Percentiles rank a stretch among this genome's conserved stretches.
Conservation (phyloP, 1,140 invertebrate species). For the Pseudomyrmex sp. region DNA sequence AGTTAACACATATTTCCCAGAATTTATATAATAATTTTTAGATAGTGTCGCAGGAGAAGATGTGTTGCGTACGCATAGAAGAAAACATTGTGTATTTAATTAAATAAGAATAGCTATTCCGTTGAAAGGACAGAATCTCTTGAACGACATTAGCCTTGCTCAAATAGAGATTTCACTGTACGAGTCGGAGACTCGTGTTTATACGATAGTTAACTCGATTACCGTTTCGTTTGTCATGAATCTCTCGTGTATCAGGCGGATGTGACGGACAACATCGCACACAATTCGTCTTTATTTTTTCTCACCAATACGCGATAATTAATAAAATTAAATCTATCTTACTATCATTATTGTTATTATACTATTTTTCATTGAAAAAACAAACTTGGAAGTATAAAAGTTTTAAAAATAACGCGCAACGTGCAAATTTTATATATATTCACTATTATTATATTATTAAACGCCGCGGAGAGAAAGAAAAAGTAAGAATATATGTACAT, state of each 20-base stretch:
- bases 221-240: slow-evolving; percentile 7
- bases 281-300: background rate
- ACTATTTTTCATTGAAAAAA: background rate
- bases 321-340: background rate
- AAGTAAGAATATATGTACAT: no score
- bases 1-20: background rate
- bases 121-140: slow-evolving; percentile 5
- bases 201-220: slow-evolving; percentile 38
- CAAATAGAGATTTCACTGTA: slow-evolving; percentile 1
- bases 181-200: slow-evolving; percentile 12
- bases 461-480: no score
- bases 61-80: no score
- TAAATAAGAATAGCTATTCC: background rate
- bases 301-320: background rate
- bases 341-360: background rate
- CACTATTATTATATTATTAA: background rate
- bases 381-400: background rate
- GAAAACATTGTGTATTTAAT: background rate
- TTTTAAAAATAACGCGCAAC: background rate
- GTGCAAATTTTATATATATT: background rate
- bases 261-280: background rate
- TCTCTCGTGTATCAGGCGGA: background rate
- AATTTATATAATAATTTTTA: background rate
- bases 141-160: background rate
- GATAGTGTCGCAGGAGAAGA: background rate